Evolutionary conservation across 2,888 invertebrate genomes (phyloP), one percentile per base, ranked within the genome.

Genomic region (Sericinus montela): DNA sequence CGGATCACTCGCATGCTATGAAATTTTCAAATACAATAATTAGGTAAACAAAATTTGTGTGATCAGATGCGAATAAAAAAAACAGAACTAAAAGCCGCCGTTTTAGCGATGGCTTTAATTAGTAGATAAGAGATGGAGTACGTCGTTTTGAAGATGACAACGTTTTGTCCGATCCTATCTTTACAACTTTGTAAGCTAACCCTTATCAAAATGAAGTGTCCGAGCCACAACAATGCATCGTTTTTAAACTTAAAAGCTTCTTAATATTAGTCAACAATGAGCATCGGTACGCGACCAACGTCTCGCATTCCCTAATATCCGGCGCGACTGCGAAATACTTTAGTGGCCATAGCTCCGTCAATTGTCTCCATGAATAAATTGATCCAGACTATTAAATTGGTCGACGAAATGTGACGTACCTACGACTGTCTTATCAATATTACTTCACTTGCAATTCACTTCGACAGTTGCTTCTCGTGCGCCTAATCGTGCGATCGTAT

Each of bases 331-430:
- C 41, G 42, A 38, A 43, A 38, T 35, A n/a, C 46, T 40, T 16
- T 14, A 36, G 29, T 23, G 52, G 53, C 82, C 35, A 29, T 36
- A 52, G 54, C 82, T 19, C 19, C 19, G 8, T 25, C 25, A 84
- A 84, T 83, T 84, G 85, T 80, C 75, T 78, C 59, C 72, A 68
- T 71, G 75, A 75, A 74, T 75, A 86, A 86, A 86, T 86, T 86
- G 84, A 80, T 81, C 73, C 78, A 78, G 82, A 82, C 81, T 82
- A 82, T 74, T 83, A 80, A 82, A 86, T 72, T 81, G 79, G 69
- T 62, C 70, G 79, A 80, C 80, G 78, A 80, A 50, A 36, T 45
- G 72, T 83, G 81, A 80, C 78, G 80, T 59, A 53, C 56, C 57
- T 57, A 55, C 52, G 45, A 57, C 70, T 75, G 25, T 6, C 25